Evolutionary conservation across 2,888 invertebrate species (phyloP).

Genomic region (Loripinus fragilis): DNA sequence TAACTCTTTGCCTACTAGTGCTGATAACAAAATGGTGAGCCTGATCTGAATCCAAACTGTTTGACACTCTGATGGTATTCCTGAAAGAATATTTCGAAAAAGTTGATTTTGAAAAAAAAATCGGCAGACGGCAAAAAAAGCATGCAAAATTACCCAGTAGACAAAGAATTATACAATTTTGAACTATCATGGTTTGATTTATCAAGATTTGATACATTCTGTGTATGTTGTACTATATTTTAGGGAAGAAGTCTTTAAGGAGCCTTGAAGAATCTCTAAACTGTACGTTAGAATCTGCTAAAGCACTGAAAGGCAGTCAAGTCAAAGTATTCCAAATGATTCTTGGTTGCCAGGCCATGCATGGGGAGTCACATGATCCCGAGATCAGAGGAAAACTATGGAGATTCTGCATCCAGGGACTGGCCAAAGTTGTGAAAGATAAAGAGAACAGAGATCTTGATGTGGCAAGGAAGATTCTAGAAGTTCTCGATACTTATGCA

Average conservation of each 20-base stretch:
- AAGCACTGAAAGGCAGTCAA: conserved; percentile 21
- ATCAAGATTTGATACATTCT: too few relatives aligned
- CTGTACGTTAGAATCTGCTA: background rate
- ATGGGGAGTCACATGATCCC: background rate
- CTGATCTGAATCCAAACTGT: too few relatives aligned
- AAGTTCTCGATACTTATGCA: conserved; percentile 29
- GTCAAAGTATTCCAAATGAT: conserved; percentile 28
- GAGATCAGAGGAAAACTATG: background rate
- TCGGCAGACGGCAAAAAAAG: too few relatives aligned
- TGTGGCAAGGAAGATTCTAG: conserved; percentile 30
- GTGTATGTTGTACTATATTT: too few relatives aligned
- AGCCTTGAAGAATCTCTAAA: conserved; percentile 32
- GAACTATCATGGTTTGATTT: too few relatives aligned
- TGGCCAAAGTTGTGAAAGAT: background rate
- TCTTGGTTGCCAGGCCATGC: conserved; percentile 18
- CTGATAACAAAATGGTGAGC: too few relatives aligned
- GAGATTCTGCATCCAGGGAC: background rate
- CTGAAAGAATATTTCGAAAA: too few relatives aligned
- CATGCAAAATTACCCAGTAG: too few relatives aligned
- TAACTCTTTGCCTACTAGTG: too few relatives aligned
- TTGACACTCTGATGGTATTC: too few relatives aligned
- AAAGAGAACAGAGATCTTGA: conserved; percentile 9
- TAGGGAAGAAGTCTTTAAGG: conserved; percentile 31
- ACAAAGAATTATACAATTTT: too few relatives aligned
- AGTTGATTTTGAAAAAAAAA: too few relatives aligned